Base-by-base conservation (phyloP, 2,888 invertebrate species). In the Patella ulyssiponensis region DNA sequence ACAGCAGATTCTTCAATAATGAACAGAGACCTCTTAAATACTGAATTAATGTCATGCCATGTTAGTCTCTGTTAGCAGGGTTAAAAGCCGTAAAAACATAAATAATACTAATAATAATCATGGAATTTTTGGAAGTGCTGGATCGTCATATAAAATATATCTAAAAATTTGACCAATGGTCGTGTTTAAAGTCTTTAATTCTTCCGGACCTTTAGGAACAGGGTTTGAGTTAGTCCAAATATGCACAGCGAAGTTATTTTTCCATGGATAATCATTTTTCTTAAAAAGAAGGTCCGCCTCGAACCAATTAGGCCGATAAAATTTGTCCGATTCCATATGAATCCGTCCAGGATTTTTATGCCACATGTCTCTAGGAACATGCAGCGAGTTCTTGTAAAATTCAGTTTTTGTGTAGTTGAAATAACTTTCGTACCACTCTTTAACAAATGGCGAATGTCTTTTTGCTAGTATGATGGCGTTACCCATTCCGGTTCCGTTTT, bases 241-340 rank as follows among this genome's bases (percentile, higher is more conserved):
- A 54, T 83, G 83, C 14, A 83, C 74, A 0, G 82, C 83, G 69
- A 79, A 77, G 71, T 80, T 82, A 14, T 80, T 73, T 5, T 70
- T 70, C 83, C 83, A 83, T 14, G 79, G 79, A 69, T 79, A 82
- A 56, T 80, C 82, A 17, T 71, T 72, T 9, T 74, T 27, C 58
- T 79, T 79, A 70, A 81, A 82, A 15, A 83, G 74, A 12, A 76
- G 72, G 11, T 83, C 78, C 14, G 77, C 69, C 56, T 82, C 80
- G 78, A 77, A 82, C 82, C 81, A 83, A 77, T 81, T 82, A 20
- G 82, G 83, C 3, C 77, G 27, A 70, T 83, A 83, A 20, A 82
- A 69, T 27, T 77, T 33, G 14, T 77, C 71, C 14, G 77, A 73
- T 71, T 81, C 81, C 73, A 82, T 75, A 52, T 83, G 81, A 53